Evolutionary conservation across 2,113 vertebrate genomes (phyloP).

Genomic region (Petrocephalus zakoni): DNA sequence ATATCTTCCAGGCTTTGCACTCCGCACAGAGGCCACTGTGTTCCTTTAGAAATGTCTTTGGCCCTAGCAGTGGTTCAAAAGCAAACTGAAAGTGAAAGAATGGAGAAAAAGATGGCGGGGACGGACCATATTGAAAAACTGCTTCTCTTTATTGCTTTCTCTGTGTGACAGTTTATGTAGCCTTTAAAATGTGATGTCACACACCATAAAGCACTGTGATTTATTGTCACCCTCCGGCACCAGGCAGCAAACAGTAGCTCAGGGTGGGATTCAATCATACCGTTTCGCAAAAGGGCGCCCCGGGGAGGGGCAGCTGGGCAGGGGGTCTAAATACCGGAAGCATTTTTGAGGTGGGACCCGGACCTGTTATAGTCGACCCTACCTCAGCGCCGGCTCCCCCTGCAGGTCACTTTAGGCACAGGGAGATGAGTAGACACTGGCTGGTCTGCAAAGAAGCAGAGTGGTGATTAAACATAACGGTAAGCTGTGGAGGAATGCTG

Average conservation of each 20-base stretch:
- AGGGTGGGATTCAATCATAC: constrained; percentile 15
- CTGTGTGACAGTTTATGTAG: constrained; percentile 22
- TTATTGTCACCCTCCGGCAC: constrained; percentile 19
- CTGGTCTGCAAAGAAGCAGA: constrained; percentile 60
- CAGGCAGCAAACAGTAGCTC: neutral
- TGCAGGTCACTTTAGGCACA: constrained; percentile 61
- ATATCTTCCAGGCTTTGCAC: neutral
- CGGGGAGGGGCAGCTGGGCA: neutral
- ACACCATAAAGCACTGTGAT: constrained; percentile 29
- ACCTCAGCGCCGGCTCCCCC: constrained; percentile 58
- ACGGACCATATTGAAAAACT: neutral
- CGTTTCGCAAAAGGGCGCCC: neutral
- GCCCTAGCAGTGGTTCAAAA: neutral
- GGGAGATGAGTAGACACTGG: constrained; percentile 61
- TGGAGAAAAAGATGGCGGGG: neutral
- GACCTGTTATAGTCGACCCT: constrained; percentile 51
- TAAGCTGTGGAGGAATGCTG: constrained; percentile 64
- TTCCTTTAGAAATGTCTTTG: neutral
- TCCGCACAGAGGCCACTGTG: neutral
- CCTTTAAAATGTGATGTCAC: constrained; percentile 27
- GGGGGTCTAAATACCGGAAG: neutral
- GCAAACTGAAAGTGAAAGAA: neutral
- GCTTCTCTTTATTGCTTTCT: constrained; percentile 8
- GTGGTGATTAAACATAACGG: constrained; percentile 70
- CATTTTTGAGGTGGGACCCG: neutral